These are phyloP conservation scores for Mionectes olivaceus DNA, from an alignment of 2,797 vertebrate species.

Conservation along the genomic window DNA sequence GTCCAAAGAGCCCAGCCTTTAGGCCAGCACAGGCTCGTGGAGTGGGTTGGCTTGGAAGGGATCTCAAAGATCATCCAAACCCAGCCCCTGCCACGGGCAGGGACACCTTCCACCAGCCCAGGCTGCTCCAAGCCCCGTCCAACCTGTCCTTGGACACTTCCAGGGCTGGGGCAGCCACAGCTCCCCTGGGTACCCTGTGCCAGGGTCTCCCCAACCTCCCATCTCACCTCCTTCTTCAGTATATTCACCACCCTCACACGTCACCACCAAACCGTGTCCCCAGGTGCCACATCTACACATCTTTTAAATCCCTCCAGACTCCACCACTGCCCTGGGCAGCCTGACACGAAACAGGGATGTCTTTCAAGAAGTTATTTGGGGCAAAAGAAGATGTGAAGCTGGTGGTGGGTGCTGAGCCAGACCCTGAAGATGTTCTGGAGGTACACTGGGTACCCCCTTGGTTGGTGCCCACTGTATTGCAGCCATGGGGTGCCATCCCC, in stretches of 20 bases:
- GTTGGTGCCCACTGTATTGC: too few relatives aligned
- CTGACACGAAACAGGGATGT: accelerated
- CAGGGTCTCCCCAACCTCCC: not conserved
- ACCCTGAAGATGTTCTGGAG: accelerated
- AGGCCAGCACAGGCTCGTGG: accelerated
- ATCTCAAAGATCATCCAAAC: accelerated
- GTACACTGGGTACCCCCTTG: not conserved
- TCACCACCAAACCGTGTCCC: not conserved
- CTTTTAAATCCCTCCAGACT: not conserved
- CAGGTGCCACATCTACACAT: not conserved
- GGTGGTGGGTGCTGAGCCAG: not conserved
- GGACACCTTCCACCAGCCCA: accelerated
- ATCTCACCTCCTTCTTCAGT: too few relatives aligned
- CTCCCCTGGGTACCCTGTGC: not conserved
- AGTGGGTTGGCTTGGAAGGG: not conserved
- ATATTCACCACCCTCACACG: accelerated
- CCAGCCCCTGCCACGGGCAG: not conserved
- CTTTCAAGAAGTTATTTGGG: not conserved
- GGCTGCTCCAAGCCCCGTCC: not conserved
- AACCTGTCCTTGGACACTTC: not conserved
- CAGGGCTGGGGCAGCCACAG: not conserved
- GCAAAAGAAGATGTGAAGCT: accelerated
- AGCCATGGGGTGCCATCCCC: not conserved
- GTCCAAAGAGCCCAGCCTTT: accelerated
- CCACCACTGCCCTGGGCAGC: not conserved